phyloP scores from a whole-genome alignment of 1,140 invertebrate species.

The Centruroides sculpturatus region DNA sequence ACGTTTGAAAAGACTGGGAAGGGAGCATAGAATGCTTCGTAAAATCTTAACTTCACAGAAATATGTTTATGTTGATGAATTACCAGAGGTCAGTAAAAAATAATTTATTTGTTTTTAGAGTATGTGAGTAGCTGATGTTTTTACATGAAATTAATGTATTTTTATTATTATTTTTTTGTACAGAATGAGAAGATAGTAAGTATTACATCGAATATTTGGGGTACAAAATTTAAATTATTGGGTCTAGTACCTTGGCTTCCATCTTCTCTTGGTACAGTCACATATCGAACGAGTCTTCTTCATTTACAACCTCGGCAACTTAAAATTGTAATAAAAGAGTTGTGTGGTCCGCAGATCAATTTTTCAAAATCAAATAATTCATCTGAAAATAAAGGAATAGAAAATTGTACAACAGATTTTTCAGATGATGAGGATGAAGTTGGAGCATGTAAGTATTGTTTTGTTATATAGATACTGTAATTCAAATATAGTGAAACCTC shows the following conservation, averaged over 20 bases:
- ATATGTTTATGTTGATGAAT: neutral
- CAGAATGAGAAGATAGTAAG: constrained; percentile 39
- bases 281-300: constrained; percentile 90
- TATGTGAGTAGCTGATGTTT: no score
- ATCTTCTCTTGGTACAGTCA: constrained; percentile 79
- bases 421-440: constrained; percentile 57
- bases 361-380: neutral
- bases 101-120: neutral
- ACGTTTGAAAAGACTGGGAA: neutral
- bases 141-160: neutral
- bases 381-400: neutral
- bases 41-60: no score
- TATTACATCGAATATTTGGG: constrained; percentile 98
- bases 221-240: constrained; percentile 95
- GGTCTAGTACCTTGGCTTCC: constrained; percentile 60
- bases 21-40: no score
- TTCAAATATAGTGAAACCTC: no score
- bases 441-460: no score
- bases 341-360: constrained; percentile 56
- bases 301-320: constrained; percentile 96
- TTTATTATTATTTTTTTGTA: neutral
- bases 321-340: constrained; percentile 70
- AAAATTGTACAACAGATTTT: constrained; percentile 36
- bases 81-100: neutral
- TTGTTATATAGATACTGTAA: no score